Evolutionary conservation across 2,888 invertebrate genomes (phyloP), one percentile per base, ranked within the genome.

Genomic region (Melieria picta): DNA sequence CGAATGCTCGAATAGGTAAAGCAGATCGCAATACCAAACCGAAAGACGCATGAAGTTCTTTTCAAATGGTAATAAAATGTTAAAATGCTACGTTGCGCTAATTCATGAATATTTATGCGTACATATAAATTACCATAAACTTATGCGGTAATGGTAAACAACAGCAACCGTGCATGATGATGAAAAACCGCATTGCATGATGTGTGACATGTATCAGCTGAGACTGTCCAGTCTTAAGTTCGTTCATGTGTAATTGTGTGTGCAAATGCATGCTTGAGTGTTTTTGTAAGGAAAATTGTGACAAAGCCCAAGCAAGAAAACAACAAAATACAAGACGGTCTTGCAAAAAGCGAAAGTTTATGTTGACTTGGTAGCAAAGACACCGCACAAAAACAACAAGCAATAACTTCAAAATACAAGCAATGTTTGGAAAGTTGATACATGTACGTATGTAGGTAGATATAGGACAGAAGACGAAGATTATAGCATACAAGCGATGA

Each of bases 321-420:
- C 10, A 52, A 16, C 9, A 65, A 65, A 7, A 43, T 45, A 42
- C 7, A n/a, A 10, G 50, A 11, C 7, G 3, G 60, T 52, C 30
- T 67, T 67, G 61, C 30, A 57, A 67, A 67, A 67, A 67, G 67
- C 67, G 67, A 67, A 67, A 67, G 65, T 48, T 65, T 6, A 45
- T 45, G 60, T n/a, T 60, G 43, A 45, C 67, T 30, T 30, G 30
- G 30, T 30, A 65, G 55, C 55, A 60, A 9, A 42, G 42, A 5
- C 58, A 58, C 10, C n/a, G 6, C 47, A 60, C 43, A 50, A 66
- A 45, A 66, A 58, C 57, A 42, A n/a, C 4, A 30, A 60, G 3
- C 6, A 4, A 42, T 11, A 60, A 11, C 30, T 30, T 30, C 2
- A 30, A 30, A 30, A 30, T 30, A 30, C 30, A 30, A 30, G 30